phyloP scores from a whole-genome alignment of 2,113 vertebrate species.

The Sebastes schlegelii region DNA sequence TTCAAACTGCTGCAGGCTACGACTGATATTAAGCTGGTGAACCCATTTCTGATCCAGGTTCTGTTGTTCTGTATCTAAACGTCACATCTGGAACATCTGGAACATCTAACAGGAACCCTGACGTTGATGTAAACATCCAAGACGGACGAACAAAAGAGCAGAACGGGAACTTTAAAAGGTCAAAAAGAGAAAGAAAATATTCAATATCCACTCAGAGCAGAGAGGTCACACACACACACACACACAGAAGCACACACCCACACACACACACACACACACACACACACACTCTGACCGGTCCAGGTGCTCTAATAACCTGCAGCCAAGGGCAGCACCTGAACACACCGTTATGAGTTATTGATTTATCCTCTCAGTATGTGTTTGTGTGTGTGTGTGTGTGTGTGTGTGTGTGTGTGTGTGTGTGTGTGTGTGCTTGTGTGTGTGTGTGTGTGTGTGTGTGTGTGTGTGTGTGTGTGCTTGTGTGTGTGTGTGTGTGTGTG shows the following conservation, averaged over 20 bases:
- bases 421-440: constrained; percentile 18
- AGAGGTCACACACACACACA: not conserved
- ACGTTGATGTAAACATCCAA: not conserved
- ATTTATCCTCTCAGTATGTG: constrained; percentile 39
- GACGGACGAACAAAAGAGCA: not conserved
- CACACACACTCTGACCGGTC: constrained; percentile 13
- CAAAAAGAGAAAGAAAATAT: not conserved
- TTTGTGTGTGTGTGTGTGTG: not conserved
- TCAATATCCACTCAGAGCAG: not conserved
- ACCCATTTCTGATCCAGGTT: too few species aligned
- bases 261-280: not conserved
- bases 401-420: not conserved
- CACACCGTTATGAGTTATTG: constrained; percentile 52
- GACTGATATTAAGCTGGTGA: too few species aligned
- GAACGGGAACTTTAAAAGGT: not conserved
- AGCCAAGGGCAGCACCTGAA: constrained; percentile 32
- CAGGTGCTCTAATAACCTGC: constrained; percentile 31
- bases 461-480: constrained; percentile 24
- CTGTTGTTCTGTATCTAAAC: too few species aligned
- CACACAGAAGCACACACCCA: not conserved
- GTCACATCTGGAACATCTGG: too few species aligned
- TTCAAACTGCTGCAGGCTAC: too few species aligned
- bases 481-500: constrained; percentile 19
- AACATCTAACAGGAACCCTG: too few species aligned
- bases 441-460: constrained; percentile 17